phyloP scores from a whole-genome alignment of 1,140 invertebrate genomes.

The Eriosoma lanigerum region DNA sequence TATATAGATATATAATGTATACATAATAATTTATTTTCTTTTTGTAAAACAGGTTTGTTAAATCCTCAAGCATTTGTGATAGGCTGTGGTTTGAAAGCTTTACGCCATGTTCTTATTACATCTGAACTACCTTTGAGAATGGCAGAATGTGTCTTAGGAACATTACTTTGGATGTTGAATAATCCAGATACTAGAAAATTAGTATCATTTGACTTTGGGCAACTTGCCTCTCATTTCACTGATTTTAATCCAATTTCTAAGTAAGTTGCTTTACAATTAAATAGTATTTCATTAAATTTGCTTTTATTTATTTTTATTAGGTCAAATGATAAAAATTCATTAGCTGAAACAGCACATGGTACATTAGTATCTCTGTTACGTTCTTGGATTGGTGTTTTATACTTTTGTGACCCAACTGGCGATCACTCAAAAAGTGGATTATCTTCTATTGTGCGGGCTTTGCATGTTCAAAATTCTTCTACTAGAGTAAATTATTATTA shows the following conservation, averaged over 20 bases:
- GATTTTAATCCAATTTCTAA: slow-evolving; percentile 69
- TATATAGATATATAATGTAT: slow-evolving; percentile 21
- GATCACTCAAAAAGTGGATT: slow-evolving; percentile 53
- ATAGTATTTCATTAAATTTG: too few species aligned
- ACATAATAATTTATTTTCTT: not conserved
- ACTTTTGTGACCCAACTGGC: slow-evolving; percentile 73
- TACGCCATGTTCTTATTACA: slow-evolving; percentile 46
- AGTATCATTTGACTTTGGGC: slow-evolving; percentile 76
- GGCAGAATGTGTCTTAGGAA: slow-evolving; percentile 80
- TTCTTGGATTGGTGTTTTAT: slow-evolving; percentile 85
- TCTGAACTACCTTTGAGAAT: slow-evolving; percentile 54
- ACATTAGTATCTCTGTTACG: slow-evolving; percentile 69
- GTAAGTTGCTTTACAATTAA: slow-evolving; percentile 6
- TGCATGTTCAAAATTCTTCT: slow-evolving; percentile 40
- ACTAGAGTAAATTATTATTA: slow-evolving; percentile 30
- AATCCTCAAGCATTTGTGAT: slow-evolving; percentile 48
- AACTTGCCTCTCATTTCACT: slow-evolving; percentile 86
- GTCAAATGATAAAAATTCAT: slow-evolving; percentile 19
- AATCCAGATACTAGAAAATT: slow-evolving; percentile 76
- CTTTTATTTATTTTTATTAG: slow-evolving; percentile 56
- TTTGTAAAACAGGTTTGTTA: slow-evolving; percentile 18
- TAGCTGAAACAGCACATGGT: slow-evolving; percentile 38
- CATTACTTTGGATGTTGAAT: slow-evolving; percentile 84
- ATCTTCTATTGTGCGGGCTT: slow-evolving; percentile 34
- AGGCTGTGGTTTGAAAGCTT: slow-evolving; percentile 51